These are phyloP conservation scores for Mixornis gularis DNA, from an alignment of 2,113 vertebrate species.

Conservation along the genomic window DNA sequence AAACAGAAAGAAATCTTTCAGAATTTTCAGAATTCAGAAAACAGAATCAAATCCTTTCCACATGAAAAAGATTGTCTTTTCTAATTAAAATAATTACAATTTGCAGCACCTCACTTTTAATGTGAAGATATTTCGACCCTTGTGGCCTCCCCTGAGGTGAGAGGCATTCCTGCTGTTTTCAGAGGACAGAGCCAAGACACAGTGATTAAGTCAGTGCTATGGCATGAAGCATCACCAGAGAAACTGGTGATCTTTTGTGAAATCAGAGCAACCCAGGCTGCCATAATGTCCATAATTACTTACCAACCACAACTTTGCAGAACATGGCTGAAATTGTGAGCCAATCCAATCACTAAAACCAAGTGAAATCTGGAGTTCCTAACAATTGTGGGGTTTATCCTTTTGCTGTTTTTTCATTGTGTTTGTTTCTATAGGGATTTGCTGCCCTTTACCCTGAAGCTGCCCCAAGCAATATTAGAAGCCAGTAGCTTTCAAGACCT, in stretches of 20 bases:
- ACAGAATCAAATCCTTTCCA: background rate
- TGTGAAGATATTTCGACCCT: background rate
- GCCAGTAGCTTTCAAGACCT: constrained; percentile 82
- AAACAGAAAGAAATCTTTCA: background rate
- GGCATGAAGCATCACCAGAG: background rate
- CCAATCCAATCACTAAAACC: background rate
- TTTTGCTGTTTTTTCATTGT: background rate
- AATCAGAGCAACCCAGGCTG: background rate
- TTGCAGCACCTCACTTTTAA: background rate
- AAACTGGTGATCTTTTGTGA: background rate
- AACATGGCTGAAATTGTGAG: background rate
- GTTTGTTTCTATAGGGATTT: constrained; percentile 80
- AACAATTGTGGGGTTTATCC: background rate
- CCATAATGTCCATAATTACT: background rate
- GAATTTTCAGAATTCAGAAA: too few species aligned
- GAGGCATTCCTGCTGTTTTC: background rate
- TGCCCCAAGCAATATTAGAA: constrained; percentile 84
- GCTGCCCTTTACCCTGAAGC: constrained; percentile 79
- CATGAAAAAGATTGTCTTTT: background rate
- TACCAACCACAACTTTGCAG: background rate
- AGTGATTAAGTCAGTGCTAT: background rate
- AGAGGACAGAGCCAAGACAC: background rate
- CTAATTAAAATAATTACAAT: background rate
- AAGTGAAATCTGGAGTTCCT: background rate
- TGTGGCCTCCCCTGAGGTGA: background rate